Evolutionary conservation across 2,113 vertebrate genomes (phyloP).

Genomic region (Dascyllus trimaculatus): DNA sequence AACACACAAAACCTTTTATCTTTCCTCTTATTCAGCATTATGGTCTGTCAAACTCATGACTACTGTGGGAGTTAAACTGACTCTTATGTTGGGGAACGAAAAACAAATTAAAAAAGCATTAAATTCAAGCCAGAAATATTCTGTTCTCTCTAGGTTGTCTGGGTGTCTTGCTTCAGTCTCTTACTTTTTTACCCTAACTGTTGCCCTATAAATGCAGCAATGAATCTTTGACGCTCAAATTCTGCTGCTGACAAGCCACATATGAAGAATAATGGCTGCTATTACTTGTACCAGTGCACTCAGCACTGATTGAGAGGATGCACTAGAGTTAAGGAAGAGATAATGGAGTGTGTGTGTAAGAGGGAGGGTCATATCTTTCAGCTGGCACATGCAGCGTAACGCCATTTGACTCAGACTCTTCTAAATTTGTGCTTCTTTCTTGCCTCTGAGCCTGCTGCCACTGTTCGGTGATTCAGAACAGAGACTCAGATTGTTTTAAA

Average conservation of each 20-base stretch:
- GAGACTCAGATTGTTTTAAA: slow-evolving; percentile 32
- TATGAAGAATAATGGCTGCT: slow-evolving; percentile 10
- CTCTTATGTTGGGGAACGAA: too few species aligned
- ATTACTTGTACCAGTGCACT: slow-evolving; percentile 7
- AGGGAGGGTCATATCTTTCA: slow-evolving; percentile 3
- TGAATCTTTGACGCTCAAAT: slow-evolving; percentile 8
- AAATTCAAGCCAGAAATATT: too few species aligned
- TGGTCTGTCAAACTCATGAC: too few species aligned
- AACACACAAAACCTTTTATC: too few species aligned
- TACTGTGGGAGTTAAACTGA: too few species aligned
- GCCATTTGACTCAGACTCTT: neutral
- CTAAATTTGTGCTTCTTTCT: neutral
- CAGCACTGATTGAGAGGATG: neutral
- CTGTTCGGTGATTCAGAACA: slow-evolving; percentile 4
- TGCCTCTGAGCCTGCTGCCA: neutral
- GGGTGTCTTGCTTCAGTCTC: neutral
- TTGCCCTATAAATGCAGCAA: neutral
- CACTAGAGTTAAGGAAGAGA: neutral
- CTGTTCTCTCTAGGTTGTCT: too few species aligned
- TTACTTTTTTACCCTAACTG: slow-evolving; percentile 13
- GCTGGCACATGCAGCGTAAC: neutral
- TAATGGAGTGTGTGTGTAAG: neutral
- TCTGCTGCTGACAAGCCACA: neutral
- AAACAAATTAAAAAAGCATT: too few species aligned
- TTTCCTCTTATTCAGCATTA: neutral